Evolutionary conservation across 2,888 invertebrate genomes (phyloP), one percentile per base, ranked within the genome.

Genomic region (Drosophila leonis): DNA sequence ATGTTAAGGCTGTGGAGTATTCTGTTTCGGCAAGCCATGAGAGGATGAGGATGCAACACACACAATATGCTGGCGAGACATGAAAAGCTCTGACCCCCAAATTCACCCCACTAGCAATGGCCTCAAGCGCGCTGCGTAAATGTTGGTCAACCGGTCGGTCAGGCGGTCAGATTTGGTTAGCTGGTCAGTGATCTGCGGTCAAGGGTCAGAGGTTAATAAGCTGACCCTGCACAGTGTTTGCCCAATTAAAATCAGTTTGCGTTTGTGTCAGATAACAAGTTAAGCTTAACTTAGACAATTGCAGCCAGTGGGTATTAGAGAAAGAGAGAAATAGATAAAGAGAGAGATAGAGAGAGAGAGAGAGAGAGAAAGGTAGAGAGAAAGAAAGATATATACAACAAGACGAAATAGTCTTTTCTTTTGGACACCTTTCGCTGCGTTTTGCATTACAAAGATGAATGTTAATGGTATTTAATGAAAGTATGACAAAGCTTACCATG

Each of bases 401-500:
- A 52, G 51, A 75, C 27, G 15, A 73, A 63, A 64, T 7, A 5
- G n/a, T 15, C 24, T 44, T 24, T 46, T 29, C n/a, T 31, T 24
- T 46, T 31, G 42, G 24, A 67, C 51, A 37, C 48, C 56, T 44
- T 70, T 69, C 52, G 52, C 68, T 49, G 69, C 44, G 12, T 46
- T 71, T 80, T 46, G 70, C 71, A 70, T 79, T 64, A 80, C 72
- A 84, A 61, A 82, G 90, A 86, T 86, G 90, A 74, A 78, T 86
- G 84, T 85, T 88, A 92, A 92, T 92, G 92, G 91, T 87, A 91
- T 90, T 90, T 88, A 90, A 92, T 92, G 92, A 92, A 91, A 92
- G 82, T 91, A 92, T 92, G 92, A 92, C 83, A 91, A 92, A 92
- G 92, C 92, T 92, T 92, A 92, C 92, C 92, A 92, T 92, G 92